Percentiles rank a stretch among this genome's conserved stretches.
These are phyloP conservation scores for Hyperoplus immaculatus DNA, from an alignment of 2,797 vertebrate genomes.

Conservation along the genomic window DNA sequence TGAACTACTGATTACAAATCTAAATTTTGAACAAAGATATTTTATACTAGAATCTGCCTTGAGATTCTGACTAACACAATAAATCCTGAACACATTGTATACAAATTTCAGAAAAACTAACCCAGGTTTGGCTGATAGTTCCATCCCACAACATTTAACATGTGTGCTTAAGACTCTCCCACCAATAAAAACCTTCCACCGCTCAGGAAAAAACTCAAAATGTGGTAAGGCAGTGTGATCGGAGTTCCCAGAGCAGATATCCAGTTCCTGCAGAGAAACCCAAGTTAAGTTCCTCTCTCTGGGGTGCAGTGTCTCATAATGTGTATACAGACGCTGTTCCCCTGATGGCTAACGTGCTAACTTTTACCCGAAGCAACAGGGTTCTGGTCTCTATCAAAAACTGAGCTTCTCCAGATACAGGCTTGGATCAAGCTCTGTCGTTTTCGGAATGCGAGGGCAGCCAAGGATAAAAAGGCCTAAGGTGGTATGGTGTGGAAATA, in stretches of 20 bases:
- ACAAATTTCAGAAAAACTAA: constrained; percentile 37
- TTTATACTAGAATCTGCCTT: neutral
- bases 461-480: constrained; percentile 61
- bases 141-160: constrained; percentile 48
- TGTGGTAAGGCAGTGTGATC: constrained; percentile 59
- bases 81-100: constrained; percentile 46
- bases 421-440: constrained; percentile 53
- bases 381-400: constrained; percentile 71
- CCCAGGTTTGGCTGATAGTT: constrained; percentile 53
- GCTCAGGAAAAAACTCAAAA: constrained; percentile 54
- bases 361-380: constrained; percentile 53
- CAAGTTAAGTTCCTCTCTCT: constrained; percentile 67
- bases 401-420: constrained; percentile 63
- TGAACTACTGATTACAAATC: constrained; percentile 17
- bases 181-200: constrained; percentile 50
- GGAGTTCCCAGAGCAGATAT: constrained; percentile 63
- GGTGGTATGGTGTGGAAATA: constrained; percentile 58
- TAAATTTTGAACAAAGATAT: constrained; percentile 11
- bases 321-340: constrained; percentile 54
- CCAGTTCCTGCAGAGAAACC: constrained; percentile 57
- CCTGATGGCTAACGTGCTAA: constrained; percentile 66
- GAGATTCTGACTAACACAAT: constrained; percentile 29
- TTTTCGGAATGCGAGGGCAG: constrained; percentile 56
- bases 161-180: constrained; percentile 47
- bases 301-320: constrained; percentile 66